phyloP scores from a whole-genome alignment of 2,113 vertebrate species.

The Cichladusa arquata region DNA sequence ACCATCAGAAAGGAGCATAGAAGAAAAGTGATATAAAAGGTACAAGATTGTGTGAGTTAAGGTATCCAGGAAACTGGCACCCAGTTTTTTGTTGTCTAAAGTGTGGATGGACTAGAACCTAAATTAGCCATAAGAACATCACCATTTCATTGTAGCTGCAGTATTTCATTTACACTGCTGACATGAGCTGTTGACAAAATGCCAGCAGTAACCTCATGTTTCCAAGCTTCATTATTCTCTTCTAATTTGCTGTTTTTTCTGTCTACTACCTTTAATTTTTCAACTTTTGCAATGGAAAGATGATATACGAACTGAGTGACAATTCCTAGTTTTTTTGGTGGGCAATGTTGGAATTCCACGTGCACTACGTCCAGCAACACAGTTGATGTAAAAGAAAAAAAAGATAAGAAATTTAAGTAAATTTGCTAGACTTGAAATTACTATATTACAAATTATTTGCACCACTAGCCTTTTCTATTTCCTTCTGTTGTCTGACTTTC shows the following conservation, averaged over 20 bases:
- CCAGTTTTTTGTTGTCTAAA: background rate
- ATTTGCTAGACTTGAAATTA: background rate
- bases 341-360: background rate
- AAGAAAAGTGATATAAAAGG: background rate
- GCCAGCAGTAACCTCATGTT: background rate
- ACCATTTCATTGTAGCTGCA: background rate
- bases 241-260: background rate
- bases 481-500: background rate
- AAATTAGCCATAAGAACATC: background rate
- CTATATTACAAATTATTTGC: background rate
- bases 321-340: background rate
- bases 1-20: background rate
- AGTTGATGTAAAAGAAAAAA: background rate
- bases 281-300: background rate
- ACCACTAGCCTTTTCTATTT: background rate
- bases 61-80: background rate
- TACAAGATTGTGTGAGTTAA: background rate
- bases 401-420: background rate
- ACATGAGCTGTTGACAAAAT: background rate
- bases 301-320: background rate
- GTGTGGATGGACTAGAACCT: background rate
- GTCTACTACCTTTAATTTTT: background rate
- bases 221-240: background rate
- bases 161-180: background rate
- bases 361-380: background rate